Evolutionary conservation across 2,113 vertebrate species (phyloP).

Genomic region (Coregonus clupeaformis): DNA sequence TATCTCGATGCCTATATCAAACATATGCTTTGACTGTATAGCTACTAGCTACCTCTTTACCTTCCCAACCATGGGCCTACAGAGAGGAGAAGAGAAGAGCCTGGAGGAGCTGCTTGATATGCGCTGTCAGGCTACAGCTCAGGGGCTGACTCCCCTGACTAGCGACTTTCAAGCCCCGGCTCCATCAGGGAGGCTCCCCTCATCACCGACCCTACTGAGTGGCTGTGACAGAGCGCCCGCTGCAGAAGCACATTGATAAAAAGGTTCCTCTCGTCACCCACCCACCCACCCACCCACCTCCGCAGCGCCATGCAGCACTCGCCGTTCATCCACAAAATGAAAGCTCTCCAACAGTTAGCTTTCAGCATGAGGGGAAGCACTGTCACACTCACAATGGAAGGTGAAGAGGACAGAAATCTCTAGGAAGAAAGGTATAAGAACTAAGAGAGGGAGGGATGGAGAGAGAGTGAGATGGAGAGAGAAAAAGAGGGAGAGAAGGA

Average conservation of each 20-base stretch:
- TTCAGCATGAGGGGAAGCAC: constrained; percentile 43
- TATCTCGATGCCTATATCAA: constrained; percentile 48
- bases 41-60: constrained; percentile 35
- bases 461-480: constrained; percentile 27
- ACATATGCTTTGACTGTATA: constrained; percentile 42
- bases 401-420: constrained; percentile 22
- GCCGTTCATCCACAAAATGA: constrained; percentile 57
- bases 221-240: constrained; percentile 52
- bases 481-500: background rate
- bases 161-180: constrained; percentile 60
- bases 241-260: constrained; percentile 63
- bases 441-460: background rate
- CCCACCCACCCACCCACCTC: constrained; percentile 14
- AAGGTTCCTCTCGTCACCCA: constrained; percentile 49
- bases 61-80: constrained; percentile 48
- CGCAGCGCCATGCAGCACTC: constrained; percentile 33
- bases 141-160: constrained; percentile 57
- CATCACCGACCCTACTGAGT: constrained; percentile 64
- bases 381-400: constrained; percentile 38
- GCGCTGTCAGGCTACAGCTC: constrained; percentile 55
- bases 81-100: constrained; percentile 31
- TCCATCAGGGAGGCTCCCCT: constrained; percentile 54
- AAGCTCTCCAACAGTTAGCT: constrained; percentile 50
- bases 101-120: constrained; percentile 67
- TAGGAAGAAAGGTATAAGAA: constrained; percentile 27